These are phyloP conservation scores for Brachionus plicatilis DNA, from an alignment of 1,140 invertebrate genomes.

Conservation along the genomic window DNA sequence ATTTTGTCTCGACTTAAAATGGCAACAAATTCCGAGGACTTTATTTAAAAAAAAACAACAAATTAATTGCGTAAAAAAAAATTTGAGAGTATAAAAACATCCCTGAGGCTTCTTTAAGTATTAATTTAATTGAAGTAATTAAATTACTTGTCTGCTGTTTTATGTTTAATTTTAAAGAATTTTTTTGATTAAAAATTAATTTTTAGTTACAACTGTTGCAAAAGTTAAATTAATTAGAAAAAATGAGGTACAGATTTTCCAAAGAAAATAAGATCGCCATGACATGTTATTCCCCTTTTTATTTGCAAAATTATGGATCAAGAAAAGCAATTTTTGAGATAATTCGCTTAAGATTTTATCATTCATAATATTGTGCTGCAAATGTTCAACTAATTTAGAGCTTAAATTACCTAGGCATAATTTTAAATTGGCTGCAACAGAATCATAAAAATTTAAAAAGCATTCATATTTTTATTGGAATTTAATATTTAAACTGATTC, in stretches of 20 bases:
- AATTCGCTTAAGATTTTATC: neutral
- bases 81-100: neutral
- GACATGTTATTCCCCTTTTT: neutral
- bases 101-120: neutral
- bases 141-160: neutral
- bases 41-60: no score
- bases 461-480: neutral
- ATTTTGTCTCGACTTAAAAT: no score
- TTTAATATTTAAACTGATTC: neutral
- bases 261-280: neutral
- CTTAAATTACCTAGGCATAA: neutral
- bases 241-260: neutral
- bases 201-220: neutral
- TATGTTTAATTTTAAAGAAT: neutral
- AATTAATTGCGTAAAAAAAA: neutral
- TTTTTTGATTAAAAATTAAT: neutral
- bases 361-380: neutral
- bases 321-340: neutral
- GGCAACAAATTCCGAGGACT: no score
- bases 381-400: neutral
- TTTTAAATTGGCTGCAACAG: neutral
- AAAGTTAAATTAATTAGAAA: neutral
- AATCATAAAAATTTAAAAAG: neutral
- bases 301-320: neutral
- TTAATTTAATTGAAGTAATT: neutral